Percentiles rank a stretch among this genome's conserved stretches.
Conservation (phyloP, 2,888 invertebrate species). For the Syrista parreyssii region DNA sequence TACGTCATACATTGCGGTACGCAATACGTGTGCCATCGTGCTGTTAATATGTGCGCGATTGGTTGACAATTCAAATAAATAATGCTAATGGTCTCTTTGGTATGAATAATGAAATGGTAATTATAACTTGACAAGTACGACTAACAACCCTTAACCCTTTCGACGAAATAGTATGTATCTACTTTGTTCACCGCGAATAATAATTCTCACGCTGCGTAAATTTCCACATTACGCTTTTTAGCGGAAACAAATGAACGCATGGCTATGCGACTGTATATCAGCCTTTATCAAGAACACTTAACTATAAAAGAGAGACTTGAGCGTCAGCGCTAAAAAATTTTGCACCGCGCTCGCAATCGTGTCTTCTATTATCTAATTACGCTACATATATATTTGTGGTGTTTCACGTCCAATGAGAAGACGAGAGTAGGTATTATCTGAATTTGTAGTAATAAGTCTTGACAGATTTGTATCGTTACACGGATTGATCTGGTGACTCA, state of each 20-base stretch:
- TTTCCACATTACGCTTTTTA: not conserved
- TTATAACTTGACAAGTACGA: conserved; percentile 18
- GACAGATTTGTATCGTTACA: no score
- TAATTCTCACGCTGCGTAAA: not conserved
- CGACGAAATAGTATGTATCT: not conserved
- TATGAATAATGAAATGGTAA: conserved; percentile 35
- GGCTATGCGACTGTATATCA: not conserved
- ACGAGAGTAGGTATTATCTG: no score
- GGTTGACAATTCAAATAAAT: conserved; percentile 12
- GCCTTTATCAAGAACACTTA: not conserved
- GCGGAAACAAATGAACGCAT: no score
- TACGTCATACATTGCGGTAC: not conserved
- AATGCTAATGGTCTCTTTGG: conserved; percentile 51
- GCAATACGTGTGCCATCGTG: conserved; percentile 1
- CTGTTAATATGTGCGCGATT: not conserved
- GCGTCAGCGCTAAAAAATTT: no score
- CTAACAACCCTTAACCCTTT: conserved; percentile 17
- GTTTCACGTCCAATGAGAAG: no score
- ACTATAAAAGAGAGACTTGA: not conserved
- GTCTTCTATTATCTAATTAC: no score
- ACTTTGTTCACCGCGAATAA: conserved; percentile 2
- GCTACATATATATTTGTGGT: no score
- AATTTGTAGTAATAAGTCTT: no score
- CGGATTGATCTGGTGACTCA: no score
- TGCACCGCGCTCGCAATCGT: no score